Evolutionary conservation across 2,113 vertebrate genomes (phyloP).

Genomic region (Tragelaphus imberbis): DNA sequence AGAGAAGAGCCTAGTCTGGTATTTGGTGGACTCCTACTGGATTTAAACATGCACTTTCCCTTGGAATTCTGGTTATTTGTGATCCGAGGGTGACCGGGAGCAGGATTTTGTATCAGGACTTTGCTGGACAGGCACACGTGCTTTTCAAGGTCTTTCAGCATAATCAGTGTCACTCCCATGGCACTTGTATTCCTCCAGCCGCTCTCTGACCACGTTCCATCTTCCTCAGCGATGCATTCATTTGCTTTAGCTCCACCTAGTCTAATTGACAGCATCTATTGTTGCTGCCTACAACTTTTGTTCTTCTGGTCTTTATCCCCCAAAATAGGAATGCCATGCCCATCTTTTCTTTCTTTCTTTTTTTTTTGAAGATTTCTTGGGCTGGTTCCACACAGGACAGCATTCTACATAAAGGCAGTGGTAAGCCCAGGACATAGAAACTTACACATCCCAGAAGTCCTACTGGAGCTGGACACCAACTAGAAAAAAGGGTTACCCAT

Average conservation of each 20-base stretch:
- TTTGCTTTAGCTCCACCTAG: conserved; percentile 62
- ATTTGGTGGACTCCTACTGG: background rate
- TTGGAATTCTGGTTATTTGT: background rate
- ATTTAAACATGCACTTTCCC: background rate
- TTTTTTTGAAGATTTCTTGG: background rate
- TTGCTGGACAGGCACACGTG: background rate
- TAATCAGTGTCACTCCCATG: conserved; percentile 61
- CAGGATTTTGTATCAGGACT: background rate
- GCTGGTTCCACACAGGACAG: background rate
- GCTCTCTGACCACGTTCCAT: conserved; percentile 39
- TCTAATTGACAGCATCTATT: conserved; percentile 75
- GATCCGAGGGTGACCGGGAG: background rate
- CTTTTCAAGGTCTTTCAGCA: conserved; percentile 14
- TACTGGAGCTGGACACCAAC: background rate
- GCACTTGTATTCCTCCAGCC: conserved; percentile 6
- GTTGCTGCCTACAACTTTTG: conserved; percentile 65
- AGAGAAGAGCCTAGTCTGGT: background rate
- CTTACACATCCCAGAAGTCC: background rate
- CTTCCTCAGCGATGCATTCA: conserved; percentile 60
- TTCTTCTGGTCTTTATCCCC: conserved; percentile 51
- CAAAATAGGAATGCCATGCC: conserved; percentile 40
- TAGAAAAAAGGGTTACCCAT: background rate
- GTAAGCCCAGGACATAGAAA: background rate
- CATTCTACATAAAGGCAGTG: background rate
- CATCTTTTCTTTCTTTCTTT: background rate